Conservation (phyloP, 1,140 invertebrate species). For the Phortica variegata region DNA sequence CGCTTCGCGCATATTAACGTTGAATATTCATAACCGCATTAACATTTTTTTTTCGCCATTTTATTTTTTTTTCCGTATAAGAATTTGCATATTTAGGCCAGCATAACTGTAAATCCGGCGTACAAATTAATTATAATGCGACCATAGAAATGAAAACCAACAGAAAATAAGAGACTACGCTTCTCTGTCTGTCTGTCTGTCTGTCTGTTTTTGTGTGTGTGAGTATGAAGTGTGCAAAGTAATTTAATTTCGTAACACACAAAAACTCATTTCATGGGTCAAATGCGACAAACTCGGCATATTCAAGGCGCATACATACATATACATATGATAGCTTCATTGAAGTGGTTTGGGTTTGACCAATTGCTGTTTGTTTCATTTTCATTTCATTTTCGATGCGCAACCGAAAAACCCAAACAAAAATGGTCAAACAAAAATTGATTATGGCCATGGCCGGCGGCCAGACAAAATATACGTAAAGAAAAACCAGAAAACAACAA, state of each 20-base stretch:
- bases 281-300: slow-evolving; percentile 36
- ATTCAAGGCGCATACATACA: slow-evolving; percentile 12
- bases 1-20: too few relatives aligned
- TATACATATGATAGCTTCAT: slow-evolving; percentile 8
- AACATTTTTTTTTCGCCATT: too few relatives aligned
- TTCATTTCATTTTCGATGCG: not conserved
- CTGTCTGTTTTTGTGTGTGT: slow-evolving; percentile 30
- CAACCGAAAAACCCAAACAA: slow-evolving; percentile 5
- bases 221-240: slow-evolving; percentile 29
- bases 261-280: slow-evolving; percentile 55
- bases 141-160: slow-evolving; percentile 11
- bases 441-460: slow-evolving; percentile 28
- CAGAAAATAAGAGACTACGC: not conserved
- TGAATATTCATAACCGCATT: too few relatives aligned
- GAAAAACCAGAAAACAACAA: not conserved
- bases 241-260: slow-evolving; percentile 39
- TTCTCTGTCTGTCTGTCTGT: slow-evolving; percentile 9
- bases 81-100: slow-evolving; percentile 49
- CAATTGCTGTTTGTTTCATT: not conserved
- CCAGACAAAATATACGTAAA: not conserved
- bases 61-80: slow-evolving; percentile 38
- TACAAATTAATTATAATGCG: slow-evolving; percentile 47
- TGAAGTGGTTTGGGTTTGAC: not conserved
- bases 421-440: slow-evolving; percentile 34
- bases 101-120: not conserved